Evolutionary conservation across 2,797 vertebrate genomes (phyloP), one percentile per base, ranked within the genome.

Genomic region (Eremophila alpestris): DNA sequence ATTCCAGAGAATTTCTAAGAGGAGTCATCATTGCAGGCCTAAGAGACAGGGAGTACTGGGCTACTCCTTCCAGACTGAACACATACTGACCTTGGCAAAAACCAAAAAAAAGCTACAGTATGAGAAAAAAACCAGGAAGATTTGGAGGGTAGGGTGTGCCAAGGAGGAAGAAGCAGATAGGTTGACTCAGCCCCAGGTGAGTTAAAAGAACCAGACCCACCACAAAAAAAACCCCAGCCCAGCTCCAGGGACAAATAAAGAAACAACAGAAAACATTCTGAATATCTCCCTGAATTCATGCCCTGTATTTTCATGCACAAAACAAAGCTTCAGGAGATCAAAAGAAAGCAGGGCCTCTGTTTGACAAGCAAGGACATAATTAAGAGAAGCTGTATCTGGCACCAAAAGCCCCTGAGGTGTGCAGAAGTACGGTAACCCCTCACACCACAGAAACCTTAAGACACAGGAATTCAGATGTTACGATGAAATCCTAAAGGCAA

Each of bases 1-100:
- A 19, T 79, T 87, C 16, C 74, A 86, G 91, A 88, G 49, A 96
- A 82, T 84, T 93, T 92, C 19, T 81, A 76, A 76, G 45, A 80
- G 38, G 30, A 52, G 78, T 36, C 26, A 38, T 87, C 41, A 69
- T 56, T 90, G 24, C 1, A 2, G 65, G 45, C 32, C 65, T 65
- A 76, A 52, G 54, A 93, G 51, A 74, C 14, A 58, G 54, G 30
- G 30, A 83, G 9, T 45, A 46, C 24, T 40, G 32, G 26, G 22
- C 36, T 92, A 8, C 45, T 88, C 20, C 38, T 92, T 91, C 49
- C 34, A 76, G 32, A 55, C n/a, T 75, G 38, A 88, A 43, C 24
- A 30, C 16, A 65, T 40, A 38, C 4, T 34, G 63, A 55, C 17
- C 40, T 69, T 18, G 15, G 21, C 23, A 86, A 83, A 81, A 62